Conservation (phyloP, 1,140 invertebrate genomes). For the Eupristina koningsbergeri region DNA sequence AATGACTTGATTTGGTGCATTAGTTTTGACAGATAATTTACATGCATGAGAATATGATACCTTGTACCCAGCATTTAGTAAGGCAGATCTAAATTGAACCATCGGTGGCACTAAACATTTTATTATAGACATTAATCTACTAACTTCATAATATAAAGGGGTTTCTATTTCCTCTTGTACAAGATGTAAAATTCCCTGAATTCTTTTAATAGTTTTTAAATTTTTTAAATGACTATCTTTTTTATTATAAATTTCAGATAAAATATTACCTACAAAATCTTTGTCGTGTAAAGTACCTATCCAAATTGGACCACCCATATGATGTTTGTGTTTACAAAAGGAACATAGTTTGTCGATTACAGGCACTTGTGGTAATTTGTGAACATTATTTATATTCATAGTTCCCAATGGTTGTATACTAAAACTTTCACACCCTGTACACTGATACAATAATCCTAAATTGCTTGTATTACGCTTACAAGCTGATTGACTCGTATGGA, state of each 20-base stretch:
- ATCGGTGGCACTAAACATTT: conserved; percentile 65
- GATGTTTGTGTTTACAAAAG: conserved; percentile 83
- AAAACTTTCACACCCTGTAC: conserved; percentile 88
- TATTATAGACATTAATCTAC: conserved; percentile 73
- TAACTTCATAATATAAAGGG: conserved; percentile 90
- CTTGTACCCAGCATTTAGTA: conserved; percentile 93
- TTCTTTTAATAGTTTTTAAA: conserved; percentile 82
- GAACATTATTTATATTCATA: conserved; percentile 74
- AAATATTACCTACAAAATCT: conserved; percentile 80
- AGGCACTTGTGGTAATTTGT: conserved; percentile 80
- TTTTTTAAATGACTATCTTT: conserved; percentile 42
- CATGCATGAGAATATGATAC: conserved; percentile 94
- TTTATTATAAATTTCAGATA: conserved; percentile 66
- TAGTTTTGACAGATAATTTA: conserved; percentile 92
- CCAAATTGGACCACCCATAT: conserved; percentile 96
- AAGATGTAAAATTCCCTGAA: conserved; percentile 82
- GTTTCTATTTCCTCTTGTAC: conserved; percentile 88
- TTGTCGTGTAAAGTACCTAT: conserved; percentile 86
- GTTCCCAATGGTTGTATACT: conserved; percentile 85
- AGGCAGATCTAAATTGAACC: conserved; percentile 84
- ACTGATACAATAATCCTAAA: conserved; percentile 89
- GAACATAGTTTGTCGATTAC: conserved; percentile 80
- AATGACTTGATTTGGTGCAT: conserved; percentile 88
- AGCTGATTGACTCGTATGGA: conserved; percentile 84
- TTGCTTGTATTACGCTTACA: conserved; percentile 91